Evolutionary conservation across 2,113 vertebrate genomes (phyloP).

Genomic region (Eclectus roratus): DNA sequence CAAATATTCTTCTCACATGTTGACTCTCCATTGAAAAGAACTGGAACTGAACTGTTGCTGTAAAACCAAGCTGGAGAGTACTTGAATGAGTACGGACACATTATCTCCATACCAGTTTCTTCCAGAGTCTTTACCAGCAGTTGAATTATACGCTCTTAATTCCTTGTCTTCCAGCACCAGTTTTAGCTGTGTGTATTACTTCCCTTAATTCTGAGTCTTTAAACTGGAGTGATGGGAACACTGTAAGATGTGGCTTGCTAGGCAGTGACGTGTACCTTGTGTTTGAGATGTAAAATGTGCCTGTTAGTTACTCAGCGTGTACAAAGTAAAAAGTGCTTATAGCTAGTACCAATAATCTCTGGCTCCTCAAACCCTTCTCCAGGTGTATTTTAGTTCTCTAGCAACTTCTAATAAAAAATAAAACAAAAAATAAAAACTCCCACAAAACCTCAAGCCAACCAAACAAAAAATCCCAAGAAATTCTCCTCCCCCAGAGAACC

Average conservation of each 20-base stretch:
- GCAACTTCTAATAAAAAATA: background rate
- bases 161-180: background rate
- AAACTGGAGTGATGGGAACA: background rate
- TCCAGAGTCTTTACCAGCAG: background rate
- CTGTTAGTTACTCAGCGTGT: background rate
- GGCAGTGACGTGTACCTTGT: fast-evolving
- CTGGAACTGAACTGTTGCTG: background rate
- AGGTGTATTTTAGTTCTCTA: background rate
- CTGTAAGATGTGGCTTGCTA: background rate
- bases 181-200: background rate
- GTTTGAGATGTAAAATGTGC: background rate
- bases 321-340: background rate
- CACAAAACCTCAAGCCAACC: background rate
- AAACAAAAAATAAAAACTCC: background rate
- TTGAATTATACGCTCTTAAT: background rate
- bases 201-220: background rate
- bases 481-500: background rate
- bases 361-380: background rate
- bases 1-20: background rate
- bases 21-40: background rate
- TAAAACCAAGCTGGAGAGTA: background rate
- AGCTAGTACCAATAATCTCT: background rate
- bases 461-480: background rate
- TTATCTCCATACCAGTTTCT: background rate
- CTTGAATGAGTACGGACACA: background rate